Evolutionary conservation across 2,888 invertebrate genomes (phyloP).

Genomic region (Caenorhabditis auriculariae): DNA sequence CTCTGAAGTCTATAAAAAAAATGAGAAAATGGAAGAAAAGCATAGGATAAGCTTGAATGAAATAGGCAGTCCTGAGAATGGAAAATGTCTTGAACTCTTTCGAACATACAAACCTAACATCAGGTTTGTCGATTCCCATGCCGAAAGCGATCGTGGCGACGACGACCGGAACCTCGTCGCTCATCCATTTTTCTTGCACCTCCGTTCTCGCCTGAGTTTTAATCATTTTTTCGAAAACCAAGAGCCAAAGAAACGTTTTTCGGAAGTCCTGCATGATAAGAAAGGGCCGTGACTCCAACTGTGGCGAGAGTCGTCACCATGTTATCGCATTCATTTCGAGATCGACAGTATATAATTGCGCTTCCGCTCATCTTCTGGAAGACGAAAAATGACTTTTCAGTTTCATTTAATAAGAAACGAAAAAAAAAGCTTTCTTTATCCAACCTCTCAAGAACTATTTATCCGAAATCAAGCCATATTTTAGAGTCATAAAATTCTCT

Average conservation of each 20-base stretch:
- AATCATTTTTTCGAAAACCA: background rate
- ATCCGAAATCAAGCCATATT: too few relatives aligned
- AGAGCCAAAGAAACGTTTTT: conserved; percentile 27
- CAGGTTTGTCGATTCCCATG: conserved; percentile 97
- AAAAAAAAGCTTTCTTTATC: too few relatives aligned
- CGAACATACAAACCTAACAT: conserved; percentile 73
- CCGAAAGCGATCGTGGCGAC: conserved; percentile 97
- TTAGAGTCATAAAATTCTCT: too few relatives aligned
- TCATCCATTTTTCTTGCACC: conserved; percentile 89
- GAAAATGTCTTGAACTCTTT: background rate
- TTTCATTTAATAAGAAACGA: too few relatives aligned
- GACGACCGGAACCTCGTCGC: conserved; percentile 83
- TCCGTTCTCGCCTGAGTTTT: conserved; percentile 72
- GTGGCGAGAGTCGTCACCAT: conserved; percentile 77
- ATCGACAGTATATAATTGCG: conserved; percentile 89
- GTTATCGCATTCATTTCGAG: conserved; percentile 84
- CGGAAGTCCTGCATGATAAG: conserved; percentile 58
- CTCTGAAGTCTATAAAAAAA: background rate
- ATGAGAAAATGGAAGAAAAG: background rate
- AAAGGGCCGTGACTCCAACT: conserved; percentile 54
- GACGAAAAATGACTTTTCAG: too few relatives aligned
- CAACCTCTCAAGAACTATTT: too few relatives aligned
- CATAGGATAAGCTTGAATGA: background rate
- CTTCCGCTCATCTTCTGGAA: conserved; percentile 28
- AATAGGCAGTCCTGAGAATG: too few relatives aligned